phyloP scores from a whole-genome alignment of 2,797 vertebrate genomes.

The Schizopygopsis pylzovi region DNA sequence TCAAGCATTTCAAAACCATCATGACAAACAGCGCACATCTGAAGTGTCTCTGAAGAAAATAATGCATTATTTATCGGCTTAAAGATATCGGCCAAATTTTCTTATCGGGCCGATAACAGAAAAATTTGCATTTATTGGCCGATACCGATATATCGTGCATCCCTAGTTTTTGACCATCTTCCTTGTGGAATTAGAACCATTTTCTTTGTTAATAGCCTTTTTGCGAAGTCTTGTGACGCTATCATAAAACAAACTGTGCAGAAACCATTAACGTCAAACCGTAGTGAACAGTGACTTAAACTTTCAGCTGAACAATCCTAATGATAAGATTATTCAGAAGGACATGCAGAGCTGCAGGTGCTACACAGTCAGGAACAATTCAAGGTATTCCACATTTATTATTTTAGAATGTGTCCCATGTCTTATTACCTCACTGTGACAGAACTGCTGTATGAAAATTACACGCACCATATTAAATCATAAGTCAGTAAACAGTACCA shows the following conservation, averaged over 20 bases:
- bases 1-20: too few relatives aligned
- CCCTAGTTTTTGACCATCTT: not conserved
- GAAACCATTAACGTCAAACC: not conserved
- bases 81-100: too few relatives aligned
- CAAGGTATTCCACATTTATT: not conserved
- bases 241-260: not conserved
- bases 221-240: not conserved
- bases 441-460: not conserved
- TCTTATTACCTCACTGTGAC: not conserved
- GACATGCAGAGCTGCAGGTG: not conserved
- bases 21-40: too few relatives aligned
- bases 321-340: not conserved
- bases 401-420: not conserved
- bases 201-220: not conserved
- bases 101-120: too few relatives aligned
- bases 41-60: too few relatives aligned
- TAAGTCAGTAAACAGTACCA: slow-evolving; percentile 7
- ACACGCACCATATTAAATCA: not conserved
- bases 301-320: not conserved
- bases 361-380: not conserved
- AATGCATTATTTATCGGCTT: too few relatives aligned
- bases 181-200: not conserved
- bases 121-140: too few relatives aligned
- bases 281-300: not conserved
- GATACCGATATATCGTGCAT: too few relatives aligned